Conservation (phyloP, 2,888 invertebrate species). For the Luffia ferchaultella region DNA sequence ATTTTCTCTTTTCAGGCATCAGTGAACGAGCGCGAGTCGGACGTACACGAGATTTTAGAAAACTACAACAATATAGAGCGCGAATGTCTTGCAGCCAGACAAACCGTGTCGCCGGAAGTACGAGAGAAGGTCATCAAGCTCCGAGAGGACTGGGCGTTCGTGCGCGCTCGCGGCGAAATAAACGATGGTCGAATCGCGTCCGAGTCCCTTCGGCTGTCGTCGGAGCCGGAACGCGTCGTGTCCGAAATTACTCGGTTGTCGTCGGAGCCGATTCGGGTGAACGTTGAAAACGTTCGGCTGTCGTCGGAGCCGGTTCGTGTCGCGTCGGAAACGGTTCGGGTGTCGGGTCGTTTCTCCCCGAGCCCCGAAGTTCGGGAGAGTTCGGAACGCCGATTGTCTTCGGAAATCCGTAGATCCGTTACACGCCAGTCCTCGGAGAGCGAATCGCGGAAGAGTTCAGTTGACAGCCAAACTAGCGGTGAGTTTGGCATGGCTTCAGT, state of each 20-base stretch:
- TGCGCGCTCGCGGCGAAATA: conserved; percentile 16
- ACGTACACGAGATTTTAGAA: conserved; percentile 69
- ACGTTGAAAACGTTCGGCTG: neutral
- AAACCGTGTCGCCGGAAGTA: conserved; percentile 27
- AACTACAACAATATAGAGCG: conserved; percentile 71
- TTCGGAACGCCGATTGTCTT: neutral
- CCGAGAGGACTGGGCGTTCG: conserved; percentile 56
- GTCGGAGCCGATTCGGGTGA: conserved; percentile 2
- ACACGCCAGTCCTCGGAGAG: conserved; percentile 4
- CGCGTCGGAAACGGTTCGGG: conserved; percentile 2
- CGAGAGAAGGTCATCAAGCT: conserved; percentile 56
- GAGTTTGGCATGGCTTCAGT: conserved; percentile 22
- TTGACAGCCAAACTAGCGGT: conserved; percentile 27
- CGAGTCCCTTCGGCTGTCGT: neutral
- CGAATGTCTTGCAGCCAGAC: conserved; percentile 40
- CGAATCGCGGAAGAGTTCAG: conserved; percentile 17
- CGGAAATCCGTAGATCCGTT: neutral
- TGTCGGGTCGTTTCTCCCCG: conserved; percentile 2
- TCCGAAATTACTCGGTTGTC: neutral
- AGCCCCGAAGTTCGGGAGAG: conserved; percentile 2
- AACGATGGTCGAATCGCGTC: neutral
- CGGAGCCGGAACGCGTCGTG: neutral
- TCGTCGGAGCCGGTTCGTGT: conserved; percentile 1
- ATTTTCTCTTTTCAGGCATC: conserved; percentile 27
- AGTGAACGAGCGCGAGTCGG: conserved; percentile 62